These are phyloP conservation scores for Drosophila ironensis DNA, from an alignment of 1,140 invertebrate genomes.

Conservation along the genomic window DNA sequence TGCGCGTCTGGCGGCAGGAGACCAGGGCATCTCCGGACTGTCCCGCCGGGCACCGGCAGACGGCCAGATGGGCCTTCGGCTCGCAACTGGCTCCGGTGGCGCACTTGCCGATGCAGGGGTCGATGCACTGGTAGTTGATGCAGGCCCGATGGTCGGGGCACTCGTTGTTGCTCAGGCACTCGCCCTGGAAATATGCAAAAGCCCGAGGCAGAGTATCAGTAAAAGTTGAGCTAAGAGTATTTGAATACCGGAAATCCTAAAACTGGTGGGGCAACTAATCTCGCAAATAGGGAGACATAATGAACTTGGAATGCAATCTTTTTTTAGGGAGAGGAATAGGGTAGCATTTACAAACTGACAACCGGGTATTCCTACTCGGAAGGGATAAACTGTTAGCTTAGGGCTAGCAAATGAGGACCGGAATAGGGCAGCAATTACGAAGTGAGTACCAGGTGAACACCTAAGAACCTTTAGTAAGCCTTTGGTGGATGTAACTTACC, in stretches of 20 bases:
- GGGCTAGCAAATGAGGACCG: no score
- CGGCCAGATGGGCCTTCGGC: constrained; percentile 86
- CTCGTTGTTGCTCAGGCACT: constrained; percentile 88
- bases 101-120: constrained; percentile 91
- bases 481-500: constrained; percentile 71
- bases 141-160: constrained; percentile 88
- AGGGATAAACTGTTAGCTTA: no score
- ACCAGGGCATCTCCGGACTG: constrained; percentile 88
- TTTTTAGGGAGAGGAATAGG: no score
- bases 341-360: no score
- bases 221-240: no score
- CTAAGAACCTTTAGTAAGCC: no score
- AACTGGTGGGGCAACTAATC: no score
- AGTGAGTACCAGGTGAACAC: not conserved
- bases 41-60: constrained; percentile 92
- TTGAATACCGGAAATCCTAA: no score
- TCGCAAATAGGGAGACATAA: no score
- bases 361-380: no score
- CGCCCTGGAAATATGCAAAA: constrained; percentile 83
- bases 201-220: no score
- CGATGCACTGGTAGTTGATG: constrained; percentile 88
- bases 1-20: constrained; percentile 75
- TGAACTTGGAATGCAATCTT: no score
- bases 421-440: not conserved
- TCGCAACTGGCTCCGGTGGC: constrained; percentile 84